phyloP scores from a whole-genome alignment of 2,888 invertebrate species.

The Dynastes tityus region DNA sequence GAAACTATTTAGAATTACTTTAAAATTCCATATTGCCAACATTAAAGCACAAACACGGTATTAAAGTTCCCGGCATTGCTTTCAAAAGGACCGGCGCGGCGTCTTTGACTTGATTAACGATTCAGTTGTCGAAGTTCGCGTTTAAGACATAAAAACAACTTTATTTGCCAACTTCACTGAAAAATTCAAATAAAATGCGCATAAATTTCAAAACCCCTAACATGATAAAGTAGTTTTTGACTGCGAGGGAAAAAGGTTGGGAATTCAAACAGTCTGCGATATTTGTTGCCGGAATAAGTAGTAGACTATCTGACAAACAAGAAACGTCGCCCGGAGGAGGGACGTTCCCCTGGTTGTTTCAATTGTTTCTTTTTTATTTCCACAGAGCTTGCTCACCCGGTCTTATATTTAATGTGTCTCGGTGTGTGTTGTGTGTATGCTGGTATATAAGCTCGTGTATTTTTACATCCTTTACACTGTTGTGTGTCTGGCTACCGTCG shows the following conservation, averaged over 20 bases:
- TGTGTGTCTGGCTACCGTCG: conserved; percentile 28
- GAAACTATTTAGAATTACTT: conserved; percentile 23
- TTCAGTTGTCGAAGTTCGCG: conserved; percentile 46
- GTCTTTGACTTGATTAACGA: conserved; percentile 42
- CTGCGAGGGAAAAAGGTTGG: conserved; percentile 50
- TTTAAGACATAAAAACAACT: conserved; percentile 49
- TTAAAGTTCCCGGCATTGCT: conserved; percentile 24
- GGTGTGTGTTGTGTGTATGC: neutral
- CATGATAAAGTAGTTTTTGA: conserved; percentile 56
- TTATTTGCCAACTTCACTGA: conserved; percentile 48
- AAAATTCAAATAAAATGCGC: conserved; percentile 55
- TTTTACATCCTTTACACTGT: conserved; percentile 53
- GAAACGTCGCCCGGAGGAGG: conserved; percentile 51
- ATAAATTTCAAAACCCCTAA: conserved; percentile 55
- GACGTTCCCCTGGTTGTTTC: conserved; percentile 49
- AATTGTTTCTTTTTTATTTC: conserved; percentile 49
- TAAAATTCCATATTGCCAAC: conserved; percentile 21
- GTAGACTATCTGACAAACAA: conserved; percentile 57
- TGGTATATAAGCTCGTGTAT: conserved; percentile 49
- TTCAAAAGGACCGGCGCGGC: conserved; percentile 23
- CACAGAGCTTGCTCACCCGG: conserved; percentile 35
- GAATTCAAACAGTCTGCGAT: conserved; percentile 52
- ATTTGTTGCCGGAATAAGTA: conserved; percentile 56
- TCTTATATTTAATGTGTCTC: conserved; percentile 32
- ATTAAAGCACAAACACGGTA: conserved; percentile 9